A percentile compares a stretch with the other conserved stretches of the same genome.
These are phyloP conservation scores for Atopsyche davidsoni DNA, from an alignment of 1,140 invertebrate species.

Conservation along the genomic window DNA sequence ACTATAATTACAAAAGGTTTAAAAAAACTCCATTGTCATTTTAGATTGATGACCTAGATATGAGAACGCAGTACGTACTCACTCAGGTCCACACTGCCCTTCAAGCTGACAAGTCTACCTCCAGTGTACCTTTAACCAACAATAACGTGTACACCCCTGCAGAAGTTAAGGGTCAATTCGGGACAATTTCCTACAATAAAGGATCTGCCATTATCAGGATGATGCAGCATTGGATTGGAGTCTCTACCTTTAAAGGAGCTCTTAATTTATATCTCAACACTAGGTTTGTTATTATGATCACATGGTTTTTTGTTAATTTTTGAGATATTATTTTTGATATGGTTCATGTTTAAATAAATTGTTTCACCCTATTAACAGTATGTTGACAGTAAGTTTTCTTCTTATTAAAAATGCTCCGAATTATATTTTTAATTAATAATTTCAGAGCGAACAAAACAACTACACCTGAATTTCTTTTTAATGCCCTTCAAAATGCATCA, in stretches of 20 bases:
- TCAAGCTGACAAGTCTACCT: slow-evolving; percentile 55
- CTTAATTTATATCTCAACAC: slow-evolving; percentile 46
- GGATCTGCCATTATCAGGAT: slow-evolving; percentile 67
- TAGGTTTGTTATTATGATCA: slow-evolving; percentile 8
- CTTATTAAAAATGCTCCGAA: not conserved
- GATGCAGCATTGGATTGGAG: slow-evolving; percentile 66
- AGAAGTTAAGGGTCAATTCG: slow-evolving; percentile 51
- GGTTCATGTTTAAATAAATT: not conserved
- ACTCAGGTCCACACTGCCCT: slow-evolving; percentile 61
- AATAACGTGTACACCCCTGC: slow-evolving; percentile 42
- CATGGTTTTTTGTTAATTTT: not conserved
- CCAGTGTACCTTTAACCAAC: slow-evolving; percentile 56
- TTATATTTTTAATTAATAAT: slow-evolving; percentile 8
- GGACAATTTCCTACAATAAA: slow-evolving; percentile 57
- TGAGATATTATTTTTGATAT: not conserved
- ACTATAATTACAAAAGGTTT: not conserved
- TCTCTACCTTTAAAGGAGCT: slow-evolving; percentile 54
- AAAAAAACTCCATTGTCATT: slow-evolving; percentile 16
- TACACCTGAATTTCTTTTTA: slow-evolving; percentile 62
- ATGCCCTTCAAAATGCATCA: slow-evolving; percentile 51
- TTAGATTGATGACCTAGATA: slow-evolving; percentile 49
- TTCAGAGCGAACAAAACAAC: slow-evolving; percentile 44
- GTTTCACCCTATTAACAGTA: not conserved
- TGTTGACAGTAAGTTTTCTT: not conserved
- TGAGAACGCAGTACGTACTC: slow-evolving; percentile 53